phyloP scores from a whole-genome alignment of 2,888 invertebrate genomes.

The Litoditis marina region DNA sequence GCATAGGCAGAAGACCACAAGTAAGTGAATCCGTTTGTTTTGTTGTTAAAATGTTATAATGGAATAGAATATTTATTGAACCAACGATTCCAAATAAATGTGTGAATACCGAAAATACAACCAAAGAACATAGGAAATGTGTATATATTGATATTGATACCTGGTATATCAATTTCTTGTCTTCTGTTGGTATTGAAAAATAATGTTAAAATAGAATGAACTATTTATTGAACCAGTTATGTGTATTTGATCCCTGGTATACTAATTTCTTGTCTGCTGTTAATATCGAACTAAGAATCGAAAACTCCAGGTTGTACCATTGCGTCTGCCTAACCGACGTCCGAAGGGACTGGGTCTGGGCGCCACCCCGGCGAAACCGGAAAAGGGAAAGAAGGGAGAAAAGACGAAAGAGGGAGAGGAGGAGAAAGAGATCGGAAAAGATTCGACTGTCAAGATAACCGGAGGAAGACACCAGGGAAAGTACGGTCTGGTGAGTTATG shows the following conservation, averaged over 20 bases:
- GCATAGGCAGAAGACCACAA: slow-evolving; percentile 52
- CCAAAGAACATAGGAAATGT: no score
- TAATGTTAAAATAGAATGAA: no score
- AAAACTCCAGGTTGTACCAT: slow-evolving; percentile 65
- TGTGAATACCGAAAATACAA: no score
- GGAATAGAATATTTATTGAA: no score
- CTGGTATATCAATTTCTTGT: no score
- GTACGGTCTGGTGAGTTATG: slow-evolving; percentile 24
- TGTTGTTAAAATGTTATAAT: not conserved
- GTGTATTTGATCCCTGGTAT: not conserved
- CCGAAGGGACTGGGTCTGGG: slow-evolving; percentile 92
- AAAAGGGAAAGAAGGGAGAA: slow-evolving; percentile 15
- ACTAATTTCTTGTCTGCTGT: no score
- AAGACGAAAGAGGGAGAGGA: slow-evolving; percentile 16
- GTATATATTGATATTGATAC: no score
- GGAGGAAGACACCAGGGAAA: slow-evolving; percentile 8
- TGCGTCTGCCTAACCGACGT: slow-evolving; percentile 72
- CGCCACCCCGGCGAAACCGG: slow-evolving; percentile 71
- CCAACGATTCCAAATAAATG: no score
- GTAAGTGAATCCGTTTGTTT: slow-evolving; percentile 4
- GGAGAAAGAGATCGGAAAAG: slow-evolving; percentile 6
- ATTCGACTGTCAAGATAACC: slow-evolving; percentile 15
- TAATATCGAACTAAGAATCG: no score
- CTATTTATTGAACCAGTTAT: not conserved
- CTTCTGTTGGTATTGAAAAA: no score